phyloP scores from a whole-genome alignment of 2,888 invertebrate genomes.

The Dicycla oo region DNA sequence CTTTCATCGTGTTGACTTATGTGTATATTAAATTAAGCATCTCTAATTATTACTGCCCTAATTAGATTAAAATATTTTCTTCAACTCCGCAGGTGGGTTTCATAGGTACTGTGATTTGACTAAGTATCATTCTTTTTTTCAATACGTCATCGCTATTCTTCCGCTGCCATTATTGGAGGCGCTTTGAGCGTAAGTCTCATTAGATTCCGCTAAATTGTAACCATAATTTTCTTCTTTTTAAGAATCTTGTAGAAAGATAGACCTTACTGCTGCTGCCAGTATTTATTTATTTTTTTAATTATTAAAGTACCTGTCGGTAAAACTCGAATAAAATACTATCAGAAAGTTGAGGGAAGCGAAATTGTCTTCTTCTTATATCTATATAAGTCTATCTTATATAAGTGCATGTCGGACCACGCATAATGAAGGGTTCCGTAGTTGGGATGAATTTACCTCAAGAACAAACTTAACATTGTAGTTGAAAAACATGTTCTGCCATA shows the following conservation, averaged over 20 bases:
- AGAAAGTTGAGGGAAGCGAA: neutral
- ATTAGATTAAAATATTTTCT: conserved; percentile 40
- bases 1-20: conserved; percentile 29
- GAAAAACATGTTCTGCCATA: too few species aligned
- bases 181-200: neutral
- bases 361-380: neutral
- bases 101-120: conserved; percentile 11
- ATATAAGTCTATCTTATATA: too few species aligned
- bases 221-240: neutral
- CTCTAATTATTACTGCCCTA: conserved; percentile 22
- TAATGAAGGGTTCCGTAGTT: too few species aligned
- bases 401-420: too few species aligned
- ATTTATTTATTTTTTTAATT: neutral
- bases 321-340: neutral
- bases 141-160: neutral
- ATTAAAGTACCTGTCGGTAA: neutral
- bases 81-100: conserved; percentile 9
- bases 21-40: conserved; percentile 21
- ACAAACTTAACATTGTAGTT: too few species aligned
- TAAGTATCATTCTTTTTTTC: neutral
- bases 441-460: too few species aligned
- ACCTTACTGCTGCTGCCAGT: neutral
- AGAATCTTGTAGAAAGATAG: neutral
- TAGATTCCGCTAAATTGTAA: neutral
- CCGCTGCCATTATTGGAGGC: neutral